Percentiles rank a stretch among this genome's conserved stretches.
phyloP scores from a whole-genome alignment of 2,888 invertebrate species.

The Phyllotreta cruciferae region DNA sequence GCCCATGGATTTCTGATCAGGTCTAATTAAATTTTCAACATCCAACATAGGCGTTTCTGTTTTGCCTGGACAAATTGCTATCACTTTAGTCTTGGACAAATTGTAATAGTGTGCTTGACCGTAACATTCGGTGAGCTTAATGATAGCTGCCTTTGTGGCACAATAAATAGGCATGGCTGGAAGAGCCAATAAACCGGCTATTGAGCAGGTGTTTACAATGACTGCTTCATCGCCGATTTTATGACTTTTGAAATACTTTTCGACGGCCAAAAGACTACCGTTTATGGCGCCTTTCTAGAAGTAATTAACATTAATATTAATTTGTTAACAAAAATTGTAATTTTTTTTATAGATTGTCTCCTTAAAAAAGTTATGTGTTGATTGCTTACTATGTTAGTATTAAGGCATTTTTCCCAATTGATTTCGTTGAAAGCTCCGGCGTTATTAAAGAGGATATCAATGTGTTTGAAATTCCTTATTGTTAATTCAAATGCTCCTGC shows the following conservation, averaged over 20 bases:
- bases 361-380: too few relatives aligned
- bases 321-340: background rate
- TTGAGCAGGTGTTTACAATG: slow-evolving; percentile 40
- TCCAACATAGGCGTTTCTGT: slow-evolving; percentile 58
- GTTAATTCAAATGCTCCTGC: slow-evolving; percentile 44
- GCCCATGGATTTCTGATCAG: slow-evolving; percentile 6
- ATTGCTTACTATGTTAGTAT: slow-evolving; percentile 43
- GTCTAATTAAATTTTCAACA: background rate
- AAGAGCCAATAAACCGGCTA: slow-evolving; percentile 31
- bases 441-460: slow-evolving; percentile 46
- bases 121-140: slow-evolving; percentile 39
- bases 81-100: slow-evolving; percentile 61
- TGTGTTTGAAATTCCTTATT: slow-evolving; percentile 40
- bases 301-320: background rate
- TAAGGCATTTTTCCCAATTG: slow-evolving; percentile 42
- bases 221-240: slow-evolving; percentile 40
- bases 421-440: slow-evolving; percentile 44
- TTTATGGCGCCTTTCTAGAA: slow-evolving; percentile 48
- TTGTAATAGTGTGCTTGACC: slow-evolving; percentile 48
- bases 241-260: slow-evolving; percentile 38
- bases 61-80: slow-evolving; percentile 63
- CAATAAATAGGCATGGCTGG: slow-evolving; percentile 36
- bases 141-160: slow-evolving; percentile 39
- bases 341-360: background rate
- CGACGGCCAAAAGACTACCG: slow-evolving; percentile 40